These are phyloP conservation scores for Megatriorchis doriae DNA, from an alignment of 2,113 vertebrate species.

Conservation along the genomic window DNA sequence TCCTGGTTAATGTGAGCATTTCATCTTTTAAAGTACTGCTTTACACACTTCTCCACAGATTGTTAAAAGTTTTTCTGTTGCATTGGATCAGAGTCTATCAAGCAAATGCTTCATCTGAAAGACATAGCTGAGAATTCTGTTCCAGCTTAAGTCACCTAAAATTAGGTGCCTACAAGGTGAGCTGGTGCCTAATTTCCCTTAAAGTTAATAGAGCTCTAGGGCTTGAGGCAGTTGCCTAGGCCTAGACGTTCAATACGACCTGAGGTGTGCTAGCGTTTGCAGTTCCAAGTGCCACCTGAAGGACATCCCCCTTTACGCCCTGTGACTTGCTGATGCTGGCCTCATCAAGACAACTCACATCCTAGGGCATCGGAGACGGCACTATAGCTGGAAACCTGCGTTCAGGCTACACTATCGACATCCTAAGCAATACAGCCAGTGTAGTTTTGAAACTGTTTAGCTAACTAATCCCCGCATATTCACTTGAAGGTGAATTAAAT, in stretches of 20 bases:
- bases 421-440: not conserved
- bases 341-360: not conserved
- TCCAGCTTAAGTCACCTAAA: not conserved
- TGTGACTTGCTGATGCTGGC: not conserved
- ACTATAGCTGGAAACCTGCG: not conserved
- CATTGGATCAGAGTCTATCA: not conserved
- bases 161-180: not conserved
- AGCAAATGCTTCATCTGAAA: not conserved
- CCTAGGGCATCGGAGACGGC: not conserved
- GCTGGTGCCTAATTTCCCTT: not conserved
- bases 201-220: not conserved
- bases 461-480: not conserved
- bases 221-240: not conserved
- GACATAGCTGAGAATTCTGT: not conserved
- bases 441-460: not conserved
- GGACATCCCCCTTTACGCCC: not conserved
- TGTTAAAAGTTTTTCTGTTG: not conserved
- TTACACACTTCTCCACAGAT: not conserved
- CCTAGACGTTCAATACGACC: not conserved
- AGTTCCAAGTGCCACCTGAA: not conserved
- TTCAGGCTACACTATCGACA: not conserved
- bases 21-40: not conserved
- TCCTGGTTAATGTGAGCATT: not conserved
- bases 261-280: not conserved
- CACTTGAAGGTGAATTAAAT: not conserved